Conservation (phyloP, 2,113 vertebrate genomes). For the Scomber japonicus region DNA sequence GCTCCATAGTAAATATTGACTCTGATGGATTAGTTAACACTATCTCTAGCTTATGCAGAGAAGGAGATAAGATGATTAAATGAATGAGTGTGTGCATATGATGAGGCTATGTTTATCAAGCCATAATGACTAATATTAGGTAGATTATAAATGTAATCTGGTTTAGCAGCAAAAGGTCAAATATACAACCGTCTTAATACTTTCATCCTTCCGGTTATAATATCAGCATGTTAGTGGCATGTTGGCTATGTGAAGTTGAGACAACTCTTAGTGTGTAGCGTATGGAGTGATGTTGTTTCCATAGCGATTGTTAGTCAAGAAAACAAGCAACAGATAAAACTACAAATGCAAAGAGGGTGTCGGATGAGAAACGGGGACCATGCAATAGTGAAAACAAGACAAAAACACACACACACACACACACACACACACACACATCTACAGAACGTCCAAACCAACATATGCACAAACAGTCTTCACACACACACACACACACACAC, state of each 20-base stretch:
- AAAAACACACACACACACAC: neutral
- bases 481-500: constrained; percentile 1
- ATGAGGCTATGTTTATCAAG: constrained; percentile 22
- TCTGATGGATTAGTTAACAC: constrained; percentile 3
- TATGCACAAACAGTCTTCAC: neutral
- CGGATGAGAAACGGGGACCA: constrained; percentile 42
- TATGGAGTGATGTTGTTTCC: neutral
- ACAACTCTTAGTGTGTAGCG: neutral
- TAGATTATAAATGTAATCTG: constrained; percentile 49
- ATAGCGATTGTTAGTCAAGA: constrained; percentile 30
- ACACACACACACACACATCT: neutral
- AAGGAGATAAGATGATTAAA: constrained; percentile 25
- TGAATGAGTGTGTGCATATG: constrained; percentile 4
- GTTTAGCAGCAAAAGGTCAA: constrained; percentile 15
- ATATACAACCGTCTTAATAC: constrained; percentile 23
- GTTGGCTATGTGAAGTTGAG: neutral
- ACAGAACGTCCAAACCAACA: neutral
- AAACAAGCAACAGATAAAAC: constrained; percentile 30
- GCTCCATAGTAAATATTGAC: neutral
- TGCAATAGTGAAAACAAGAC: constrained; percentile 50
- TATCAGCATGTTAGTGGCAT: neutral
- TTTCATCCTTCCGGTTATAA: neutral
- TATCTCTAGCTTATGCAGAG: constrained; percentile 15
- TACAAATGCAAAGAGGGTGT: constrained; percentile 36
- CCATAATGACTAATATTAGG: constrained; percentile 32